Evolutionary conservation across 1,140 invertebrate species (phyloP).

Genomic region (Papilio glaucus): DNA sequence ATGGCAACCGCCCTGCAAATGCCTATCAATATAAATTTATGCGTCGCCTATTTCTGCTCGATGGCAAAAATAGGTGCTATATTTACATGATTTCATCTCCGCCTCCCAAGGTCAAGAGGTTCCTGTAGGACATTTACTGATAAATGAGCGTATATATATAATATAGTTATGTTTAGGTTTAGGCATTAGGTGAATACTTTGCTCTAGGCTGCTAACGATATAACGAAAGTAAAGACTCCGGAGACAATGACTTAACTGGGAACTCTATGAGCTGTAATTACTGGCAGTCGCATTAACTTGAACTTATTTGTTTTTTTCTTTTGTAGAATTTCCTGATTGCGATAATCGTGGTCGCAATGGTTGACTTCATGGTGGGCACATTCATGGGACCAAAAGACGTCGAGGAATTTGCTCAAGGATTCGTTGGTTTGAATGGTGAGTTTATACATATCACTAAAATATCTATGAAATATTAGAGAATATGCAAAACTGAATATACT

Average conservation of each 20-base stretch:
- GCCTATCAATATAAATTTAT: slow-evolving; percentile 13
- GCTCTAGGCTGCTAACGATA: too few relatives aligned
- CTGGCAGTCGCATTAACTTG: neutral
- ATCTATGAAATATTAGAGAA: neutral
- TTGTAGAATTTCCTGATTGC: slow-evolving; percentile 93
- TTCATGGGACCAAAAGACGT: slow-evolving; percentile 89
- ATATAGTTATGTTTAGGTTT: too few relatives aligned
- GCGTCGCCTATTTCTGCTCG: neutral
- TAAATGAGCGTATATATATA: too few relatives aligned
- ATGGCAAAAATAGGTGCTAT: neutral
- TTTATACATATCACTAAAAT: slow-evolving; percentile 45
- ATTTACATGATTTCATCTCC: neutral
- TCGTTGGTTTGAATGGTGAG: slow-evolving; percentile 93
- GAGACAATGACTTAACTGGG: too few relatives aligned
- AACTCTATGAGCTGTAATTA: neutral
- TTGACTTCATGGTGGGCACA: slow-evolving; percentile 95
- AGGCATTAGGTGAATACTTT: neutral
- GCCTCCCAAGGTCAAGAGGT: neutral
- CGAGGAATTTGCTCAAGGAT: slow-evolving; percentile 89
- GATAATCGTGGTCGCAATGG: slow-evolving; percentile 94
- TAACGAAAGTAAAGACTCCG: too few relatives aligned
- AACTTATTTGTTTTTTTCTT: slow-evolving; percentile 40
- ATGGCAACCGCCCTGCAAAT: neutral
- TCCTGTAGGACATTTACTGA: neutral
- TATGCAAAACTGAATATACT: too few relatives aligned